Conservation (phyloP, 1,140 invertebrate genomes). For the Melipona quadrifasciata region DNA sequence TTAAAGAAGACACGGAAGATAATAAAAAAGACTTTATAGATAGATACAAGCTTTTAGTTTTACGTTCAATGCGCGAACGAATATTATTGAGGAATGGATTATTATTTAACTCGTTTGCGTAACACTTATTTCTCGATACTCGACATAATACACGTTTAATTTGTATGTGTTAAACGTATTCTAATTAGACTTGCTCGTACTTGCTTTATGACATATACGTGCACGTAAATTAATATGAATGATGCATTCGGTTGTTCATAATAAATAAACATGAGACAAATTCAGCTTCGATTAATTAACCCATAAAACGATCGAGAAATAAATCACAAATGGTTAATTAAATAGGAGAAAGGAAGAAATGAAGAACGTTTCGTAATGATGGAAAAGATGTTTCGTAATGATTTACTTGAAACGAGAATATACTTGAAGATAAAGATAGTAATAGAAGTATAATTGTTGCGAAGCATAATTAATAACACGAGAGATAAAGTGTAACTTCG, state of each 20-base stretch:
- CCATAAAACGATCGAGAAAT: background rate
- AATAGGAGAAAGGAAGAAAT: no score
- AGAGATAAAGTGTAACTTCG: conserved; percentile 41
- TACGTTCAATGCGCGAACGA: background rate
- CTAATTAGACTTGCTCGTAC: background rate
- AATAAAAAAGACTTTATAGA: background rate
- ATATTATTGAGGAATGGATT: background rate
- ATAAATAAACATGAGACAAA: background rate
- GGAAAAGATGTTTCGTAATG: background rate
- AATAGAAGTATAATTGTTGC: conserved; percentile 35
- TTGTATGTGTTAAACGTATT: background rate
- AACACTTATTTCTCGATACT: background rate
- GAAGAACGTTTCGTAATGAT: no score
- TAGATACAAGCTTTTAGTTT: background rate
- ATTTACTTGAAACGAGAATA: background rate
- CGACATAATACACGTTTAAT: background rate
- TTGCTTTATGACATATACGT: background rate
- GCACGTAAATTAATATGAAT: background rate
- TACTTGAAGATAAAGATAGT: background rate
- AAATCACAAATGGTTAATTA: background rate
- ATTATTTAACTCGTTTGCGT: background rate
- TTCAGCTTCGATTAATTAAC: background rate
- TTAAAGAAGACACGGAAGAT: background rate
- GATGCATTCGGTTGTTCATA: background rate
- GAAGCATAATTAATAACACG: conserved; percentile 51